These are phyloP conservation scores for Synergus itoensis DNA, from an alignment of 2,888 invertebrate species.

Conservation along the genomic window DNA sequence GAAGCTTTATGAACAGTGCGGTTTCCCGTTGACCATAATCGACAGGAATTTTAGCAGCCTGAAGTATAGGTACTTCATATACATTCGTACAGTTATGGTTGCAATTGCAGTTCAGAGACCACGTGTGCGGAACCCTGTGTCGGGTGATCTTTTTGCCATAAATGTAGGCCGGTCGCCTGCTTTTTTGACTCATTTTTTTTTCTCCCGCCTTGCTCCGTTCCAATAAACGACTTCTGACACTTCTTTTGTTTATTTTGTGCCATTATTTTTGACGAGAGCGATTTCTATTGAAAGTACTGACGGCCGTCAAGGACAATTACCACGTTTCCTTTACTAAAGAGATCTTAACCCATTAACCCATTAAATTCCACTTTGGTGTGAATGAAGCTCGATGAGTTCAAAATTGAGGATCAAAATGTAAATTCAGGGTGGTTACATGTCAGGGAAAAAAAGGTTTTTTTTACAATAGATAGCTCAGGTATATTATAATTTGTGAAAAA, in stretches of 20 bases:
- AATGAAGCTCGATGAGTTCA: not conserved
- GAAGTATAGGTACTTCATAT: slow-evolving; percentile 22
- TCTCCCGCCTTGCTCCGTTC: slow-evolving; percentile 45
- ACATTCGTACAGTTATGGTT: slow-evolving; percentile 45
- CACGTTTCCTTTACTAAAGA: not conserved
- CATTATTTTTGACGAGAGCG: slow-evolving; percentile 31
- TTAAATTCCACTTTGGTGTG: not conserved
- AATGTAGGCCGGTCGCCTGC: slow-evolving; percentile 29
- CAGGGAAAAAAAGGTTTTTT: too few relatives aligned
- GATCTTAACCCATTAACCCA: slow-evolving; percentile 2
- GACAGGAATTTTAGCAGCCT: slow-evolving; percentile 30
- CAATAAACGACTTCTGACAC: slow-evolving; percentile 43
- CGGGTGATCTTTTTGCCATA: slow-evolving; percentile 29
- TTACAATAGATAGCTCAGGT: too few relatives aligned
- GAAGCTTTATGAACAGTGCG: slow-evolving; percentile 26
- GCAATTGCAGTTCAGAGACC: slow-evolving; percentile 41
- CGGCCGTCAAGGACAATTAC: not conserved
- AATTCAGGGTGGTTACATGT: too few relatives aligned
- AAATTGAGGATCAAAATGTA: not conserved
- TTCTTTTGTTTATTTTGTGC: slow-evolving; percentile 27
- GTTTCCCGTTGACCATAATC: slow-evolving; percentile 33
- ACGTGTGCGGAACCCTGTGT: slow-evolving; percentile 46
- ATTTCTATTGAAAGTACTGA: slow-evolving; percentile 4
- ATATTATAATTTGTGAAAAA: too few relatives aligned
- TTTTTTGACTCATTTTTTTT: slow-evolving; percentile 45